Base-by-base conservation (phyloP, 2,113 vertebrate species). In the Ovis canadensis region DNA sequence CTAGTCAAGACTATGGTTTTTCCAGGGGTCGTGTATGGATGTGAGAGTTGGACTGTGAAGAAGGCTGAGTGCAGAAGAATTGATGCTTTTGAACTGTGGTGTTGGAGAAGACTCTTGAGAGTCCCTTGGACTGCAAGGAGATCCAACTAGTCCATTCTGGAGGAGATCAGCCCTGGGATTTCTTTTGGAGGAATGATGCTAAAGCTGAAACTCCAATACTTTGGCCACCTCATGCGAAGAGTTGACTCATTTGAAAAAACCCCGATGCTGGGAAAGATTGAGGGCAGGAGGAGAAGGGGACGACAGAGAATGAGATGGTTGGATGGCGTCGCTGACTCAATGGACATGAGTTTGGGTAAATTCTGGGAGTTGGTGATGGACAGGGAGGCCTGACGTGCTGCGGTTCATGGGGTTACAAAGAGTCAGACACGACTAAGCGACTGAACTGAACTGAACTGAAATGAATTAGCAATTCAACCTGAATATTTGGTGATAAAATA, bases 201-300 rank as follows among this genome's bases (percentile, higher is more conserved):
- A 33, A 67, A n/a, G 33, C 64, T 67, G 64, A 67, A 67, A 3
- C 2, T 67, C 16, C 33, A n/a, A 0, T 36, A 67, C 64, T 67
- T n/a, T 36, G 16, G 33, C 4, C 64, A n/a, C 33, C 33, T n/a
- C 33, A 67, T 21, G 33, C 0, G 0, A 67, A 21, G 8, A 21
- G 17, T 17, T 67, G 8, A 36, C 33, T 36, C 64, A 10, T 36
- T 67, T 4, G 64, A 67, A 10, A 67, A 67, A 4, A 67, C 16
- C 16, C 8, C 0, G 8, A 67, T 67, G 9, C 33, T 67, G 64
- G 33, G 2, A 19, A 21, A n/a, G 64, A 67, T 21, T 67, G 33
- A 21, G 19, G 64, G 33, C 4, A 17, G 64, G 8, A 36, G n/a
- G n/a, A 67, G 33, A 67, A 36, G n/a, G 64, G 64, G 4, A 36